A percentile compares a stretch with the other conserved stretches of the same genome.
Evolutionary conservation across 2,888 invertebrate genomes (phyloP).

Genomic region (Stenchaetothrips biformis): DNA sequence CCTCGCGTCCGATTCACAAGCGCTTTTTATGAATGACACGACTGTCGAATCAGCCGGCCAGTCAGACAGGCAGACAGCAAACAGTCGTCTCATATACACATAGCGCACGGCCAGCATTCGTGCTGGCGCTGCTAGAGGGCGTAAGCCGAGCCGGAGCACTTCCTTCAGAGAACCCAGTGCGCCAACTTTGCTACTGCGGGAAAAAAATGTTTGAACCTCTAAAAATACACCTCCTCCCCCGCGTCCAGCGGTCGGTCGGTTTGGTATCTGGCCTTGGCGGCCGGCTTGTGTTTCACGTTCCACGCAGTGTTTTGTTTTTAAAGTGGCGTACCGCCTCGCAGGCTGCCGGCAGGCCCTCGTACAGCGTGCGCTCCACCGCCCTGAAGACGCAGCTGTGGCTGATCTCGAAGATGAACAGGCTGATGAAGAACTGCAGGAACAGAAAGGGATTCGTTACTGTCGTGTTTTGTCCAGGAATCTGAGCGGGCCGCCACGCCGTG

Average conservation of each 20-base stretch:
- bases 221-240: not conserved
- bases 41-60: too few species aligned
- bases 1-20: too few species aligned
- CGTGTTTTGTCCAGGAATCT: not conserved
- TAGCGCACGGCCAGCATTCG: too few species aligned
- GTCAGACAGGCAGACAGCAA: too few species aligned
- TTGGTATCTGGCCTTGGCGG: slow-evolving; percentile 16
- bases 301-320: slow-evolving; percentile 6
- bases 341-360: slow-evolving; percentile 9
- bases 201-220: too few species aligned
- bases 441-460: too few species aligned
- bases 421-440: slow-evolving; percentile 7
- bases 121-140: too few species aligned
- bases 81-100: too few species aligned
- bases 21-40: too few species aligned
- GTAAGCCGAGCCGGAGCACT: too few species aligned
- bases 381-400: slow-evolving; percentile 18
- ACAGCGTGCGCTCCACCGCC: slow-evolving; percentile 17
- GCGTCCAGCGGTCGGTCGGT: slow-evolving; percentile 3
- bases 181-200: too few species aligned
- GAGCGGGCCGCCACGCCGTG: not conserved
- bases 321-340: not conserved
- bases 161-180: too few species aligned
- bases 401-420: slow-evolving; percentile 24
- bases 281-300: slow-evolving; percentile 9